Base-by-base conservation (phyloP, 2,113 vertebrate genomes). In the Oncorhynchus tshawytscha region DNA sequence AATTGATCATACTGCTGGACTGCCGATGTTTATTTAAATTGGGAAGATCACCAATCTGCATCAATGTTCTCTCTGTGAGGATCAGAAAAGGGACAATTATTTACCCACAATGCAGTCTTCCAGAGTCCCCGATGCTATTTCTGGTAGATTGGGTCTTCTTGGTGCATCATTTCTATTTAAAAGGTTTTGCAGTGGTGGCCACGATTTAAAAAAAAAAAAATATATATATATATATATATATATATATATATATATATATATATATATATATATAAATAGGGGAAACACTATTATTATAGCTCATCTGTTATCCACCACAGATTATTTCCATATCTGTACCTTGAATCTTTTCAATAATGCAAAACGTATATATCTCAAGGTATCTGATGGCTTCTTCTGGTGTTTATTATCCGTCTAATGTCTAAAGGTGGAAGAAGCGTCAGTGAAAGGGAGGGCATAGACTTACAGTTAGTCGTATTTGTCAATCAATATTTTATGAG, bases 401-500 rank as follows among this genome's bases (percentile, higher is more conserved):
- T 86, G 84, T 88, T 78, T 75, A 59, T 69, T n/a, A 22, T n/a
- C n/a, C 2, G 16, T 16, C 59, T 62, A 7, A 68, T 84, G 78
- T 85, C 67, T 1, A 69, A 51, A 51, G 74, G 27, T 72, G 69
- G 79, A 83, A 77, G 69, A 75, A 54, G 76, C 70, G 51, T 64
- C 34, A 77, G 45, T 59, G 67, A 3, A 6, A 69, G 22, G 66
- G 74, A 69, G 1, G n/a, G 59, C 34, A n/a, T 34, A 60, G 73
- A 75, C 82, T 83, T 78, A 71, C 76, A 75, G 74, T 45, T 72
- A 2, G 4, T 34, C 34, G 82, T 89, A 85, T 86, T 85, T 48
- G 74, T 60, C 8, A 1, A 80, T 89, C 18, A 62, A 89, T 89
- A 72, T 85, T 88, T 86, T 72, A 91, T 81, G 16, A 77, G 74